phyloP scores from a whole-genome alignment of 2,113 vertebrate genomes.

The Cyrtonyx montezumae region DNA sequence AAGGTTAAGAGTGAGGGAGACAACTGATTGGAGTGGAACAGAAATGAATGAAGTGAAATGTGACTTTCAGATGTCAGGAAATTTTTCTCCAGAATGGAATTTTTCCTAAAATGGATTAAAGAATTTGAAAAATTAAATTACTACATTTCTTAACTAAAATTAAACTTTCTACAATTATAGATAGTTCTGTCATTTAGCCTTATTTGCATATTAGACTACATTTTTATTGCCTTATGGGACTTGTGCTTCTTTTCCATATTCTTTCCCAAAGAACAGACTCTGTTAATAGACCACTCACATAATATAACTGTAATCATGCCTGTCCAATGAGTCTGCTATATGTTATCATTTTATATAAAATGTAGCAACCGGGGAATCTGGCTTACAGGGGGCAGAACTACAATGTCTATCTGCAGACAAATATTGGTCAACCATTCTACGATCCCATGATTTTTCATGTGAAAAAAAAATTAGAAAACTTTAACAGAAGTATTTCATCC shows the following conservation, averaged over 20 bases:
- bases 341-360: neutral
- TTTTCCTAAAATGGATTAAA: neutral
- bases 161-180: neutral
- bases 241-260: neutral
- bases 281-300: neutral
- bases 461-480: rapidly evolving
- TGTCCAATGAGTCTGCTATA: neutral
- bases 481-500: neutral
- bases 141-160: neutral
- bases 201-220: neutral
- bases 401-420: neutral
- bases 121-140: neutral
- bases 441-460: neutral
- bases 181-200: neutral
- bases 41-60: neutral
- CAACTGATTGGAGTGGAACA: neutral
- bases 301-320: neutral
- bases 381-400: neutral
- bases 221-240: neutral
- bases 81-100: neutral
- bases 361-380: neutral
- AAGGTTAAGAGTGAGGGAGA: neutral
- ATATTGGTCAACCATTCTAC: neutral
- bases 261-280: neutral
- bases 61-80: neutral